Conservation (phyloP, 2,888 invertebrate genomes). For the Cephalotes varians region DNA sequence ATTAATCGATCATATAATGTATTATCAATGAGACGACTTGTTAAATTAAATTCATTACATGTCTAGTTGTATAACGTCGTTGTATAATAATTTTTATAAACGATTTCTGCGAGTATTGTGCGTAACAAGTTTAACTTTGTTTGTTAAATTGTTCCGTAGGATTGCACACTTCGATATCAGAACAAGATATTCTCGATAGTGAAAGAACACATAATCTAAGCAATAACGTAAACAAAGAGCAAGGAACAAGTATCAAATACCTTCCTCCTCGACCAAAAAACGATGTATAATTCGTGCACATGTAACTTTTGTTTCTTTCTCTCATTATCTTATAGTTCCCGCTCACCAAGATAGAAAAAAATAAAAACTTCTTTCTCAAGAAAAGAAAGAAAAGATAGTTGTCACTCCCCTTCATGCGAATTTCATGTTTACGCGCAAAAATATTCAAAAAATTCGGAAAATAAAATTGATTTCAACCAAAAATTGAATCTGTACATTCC, state of each 20-base stretch:
- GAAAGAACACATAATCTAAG: slow-evolving; percentile 11
- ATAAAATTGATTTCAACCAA: neutral
- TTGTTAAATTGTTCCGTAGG: neutral
- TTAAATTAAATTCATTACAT: neutral
- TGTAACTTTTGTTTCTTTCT: slow-evolving; percentile 24
- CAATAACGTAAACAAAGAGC: slow-evolving; percentile 2
- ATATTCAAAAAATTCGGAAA: neutral
- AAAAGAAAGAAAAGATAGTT: neutral
- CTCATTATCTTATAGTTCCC: slow-evolving; percentile 47
- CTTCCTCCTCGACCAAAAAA: slow-evolving; percentile 11
- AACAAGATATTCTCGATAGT: neutral
- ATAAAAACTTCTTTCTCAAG: neutral
- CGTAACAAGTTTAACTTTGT: slow-evolving; percentile 11
- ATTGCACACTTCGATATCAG: neutral
- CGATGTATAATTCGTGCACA: slow-evolving; percentile 34
- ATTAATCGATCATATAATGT: slow-evolving; percentile 11
- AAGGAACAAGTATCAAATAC: slow-evolving; percentile 34
- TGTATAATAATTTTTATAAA: neutral
- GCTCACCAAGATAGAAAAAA: neutral
- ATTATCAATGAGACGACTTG: neutral
- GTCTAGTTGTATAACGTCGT: neutral
- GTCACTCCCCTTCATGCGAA: neutral
- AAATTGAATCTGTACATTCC: neutral
- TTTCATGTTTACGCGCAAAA: neutral
- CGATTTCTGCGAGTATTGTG: neutral